These are phyloP conservation scores for Siniperca knerii DNA, from an alignment of 2,113 vertebrate genomes.

Conservation along the genomic window DNA sequence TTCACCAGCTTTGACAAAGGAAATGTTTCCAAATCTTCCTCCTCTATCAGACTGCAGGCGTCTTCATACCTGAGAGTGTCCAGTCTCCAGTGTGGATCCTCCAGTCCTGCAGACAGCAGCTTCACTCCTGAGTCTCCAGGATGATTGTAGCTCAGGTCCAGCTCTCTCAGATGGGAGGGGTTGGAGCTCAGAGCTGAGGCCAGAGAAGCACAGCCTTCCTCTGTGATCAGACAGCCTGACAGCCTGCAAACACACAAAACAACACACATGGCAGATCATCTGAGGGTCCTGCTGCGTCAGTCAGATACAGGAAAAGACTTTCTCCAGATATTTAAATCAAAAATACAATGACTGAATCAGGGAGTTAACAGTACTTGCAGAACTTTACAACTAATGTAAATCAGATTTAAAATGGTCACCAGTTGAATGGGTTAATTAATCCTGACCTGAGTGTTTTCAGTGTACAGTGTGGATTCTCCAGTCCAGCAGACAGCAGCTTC, in stretches of 20 bases:
- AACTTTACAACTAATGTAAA: too few relatives aligned
- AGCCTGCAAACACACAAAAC: slow-evolving; percentile 3
- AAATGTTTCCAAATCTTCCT: too few relatives aligned
- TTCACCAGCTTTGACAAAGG: too few relatives aligned
- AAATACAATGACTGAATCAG: too few relatives aligned
- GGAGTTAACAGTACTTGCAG: too few relatives aligned
- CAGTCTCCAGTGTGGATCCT: not conserved
- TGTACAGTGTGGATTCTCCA: not conserved
- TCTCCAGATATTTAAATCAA: too few relatives aligned
- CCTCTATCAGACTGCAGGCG: too few relatives aligned
- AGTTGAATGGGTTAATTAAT: too few relatives aligned
- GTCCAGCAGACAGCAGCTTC: not conserved
- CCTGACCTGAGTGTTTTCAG: not conserved
- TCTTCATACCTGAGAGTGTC: too few relatives aligned
- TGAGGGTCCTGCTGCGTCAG: too few relatives aligned
- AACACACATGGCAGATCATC: too few relatives aligned
- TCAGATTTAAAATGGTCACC: too few relatives aligned
- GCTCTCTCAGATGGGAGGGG: slow-evolving; percentile 18
- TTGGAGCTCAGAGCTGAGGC: not conserved
- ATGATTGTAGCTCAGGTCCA: slow-evolving; percentile 30
- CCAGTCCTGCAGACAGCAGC: not conserved
- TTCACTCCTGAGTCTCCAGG: not conserved
- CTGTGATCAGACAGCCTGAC: slow-evolving; percentile 26
- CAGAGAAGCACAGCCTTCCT: slow-evolving; percentile 23
- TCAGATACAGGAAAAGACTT: not conserved